Evolutionary conservation across 1,140 invertebrate species (phyloP).

Genomic region (Polyergus mexicanus): DNA sequence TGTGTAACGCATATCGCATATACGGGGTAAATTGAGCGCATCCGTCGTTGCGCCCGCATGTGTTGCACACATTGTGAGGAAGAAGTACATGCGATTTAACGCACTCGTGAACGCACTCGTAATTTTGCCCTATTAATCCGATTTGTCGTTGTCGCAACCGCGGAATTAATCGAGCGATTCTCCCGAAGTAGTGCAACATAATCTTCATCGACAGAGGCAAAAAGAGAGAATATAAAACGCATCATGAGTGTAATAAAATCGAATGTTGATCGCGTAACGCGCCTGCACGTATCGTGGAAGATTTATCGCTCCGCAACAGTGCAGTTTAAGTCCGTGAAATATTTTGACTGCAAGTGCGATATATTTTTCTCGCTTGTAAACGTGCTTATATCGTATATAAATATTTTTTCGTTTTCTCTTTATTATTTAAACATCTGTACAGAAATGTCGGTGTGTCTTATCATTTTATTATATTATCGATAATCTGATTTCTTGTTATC

Average conservation of each 20-base stretch:
- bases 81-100: background rate
- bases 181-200: background rate
- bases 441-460: background rate
- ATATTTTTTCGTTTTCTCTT: background rate
- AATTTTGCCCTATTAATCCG: slow-evolving; percentile 43
- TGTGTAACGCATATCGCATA: background rate
- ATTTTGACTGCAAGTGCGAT: background rate
- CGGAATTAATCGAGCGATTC: slow-evolving; percentile 51
- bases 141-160: background rate
- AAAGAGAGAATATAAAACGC: background rate
- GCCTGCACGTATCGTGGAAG: background rate
- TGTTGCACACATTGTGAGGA: background rate
- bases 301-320: background rate
- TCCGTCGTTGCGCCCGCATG: background rate
- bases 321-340: background rate
- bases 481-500: background rate
- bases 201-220: too few species aligned
- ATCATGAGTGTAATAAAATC: background rate
- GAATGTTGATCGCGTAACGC: background rate
- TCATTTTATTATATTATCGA: background rate
- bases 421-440: background rate
- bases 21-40: background rate
- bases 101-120: slow-evolving; percentile 12
- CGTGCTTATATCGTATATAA: background rate
- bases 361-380: background rate